Evolutionary conservation across 2,113 vertebrate species (phyloP).

Genomic region (Grammomys surdaster): DNA sequence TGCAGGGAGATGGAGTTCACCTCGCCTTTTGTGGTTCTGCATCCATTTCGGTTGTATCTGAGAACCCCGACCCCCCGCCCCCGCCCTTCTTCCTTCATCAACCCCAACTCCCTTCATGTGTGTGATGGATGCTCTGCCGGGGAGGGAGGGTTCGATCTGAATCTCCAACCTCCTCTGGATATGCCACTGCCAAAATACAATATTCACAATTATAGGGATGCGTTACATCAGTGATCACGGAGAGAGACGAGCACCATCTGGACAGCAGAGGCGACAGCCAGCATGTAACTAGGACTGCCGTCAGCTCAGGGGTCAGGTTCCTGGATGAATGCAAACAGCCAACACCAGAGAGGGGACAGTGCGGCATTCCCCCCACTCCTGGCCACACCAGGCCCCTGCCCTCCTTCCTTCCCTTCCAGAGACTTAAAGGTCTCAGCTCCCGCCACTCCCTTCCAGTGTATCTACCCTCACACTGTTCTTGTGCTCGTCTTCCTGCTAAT

Average conservation of each 20-base stretch:
- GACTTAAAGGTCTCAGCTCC: no score
- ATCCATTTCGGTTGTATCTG: background rate
- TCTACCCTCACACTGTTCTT: background rate
- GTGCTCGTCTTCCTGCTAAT: background rate
- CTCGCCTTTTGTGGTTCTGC: background rate
- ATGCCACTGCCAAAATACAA: slow-evolving; percentile 70
- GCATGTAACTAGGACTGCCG: background rate
- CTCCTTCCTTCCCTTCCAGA: background rate
- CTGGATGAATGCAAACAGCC: background rate
- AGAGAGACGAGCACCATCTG: background rate
- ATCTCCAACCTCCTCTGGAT: slow-evolving; percentile 75
- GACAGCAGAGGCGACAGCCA: background rate
- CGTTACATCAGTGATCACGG: slow-evolving; percentile 44
- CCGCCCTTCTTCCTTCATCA: background rate
- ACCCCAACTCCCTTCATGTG: background rate
- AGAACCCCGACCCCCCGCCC: background rate
- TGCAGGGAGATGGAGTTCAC: background rate
- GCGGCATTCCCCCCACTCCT: no score
- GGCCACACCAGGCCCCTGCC: no score
- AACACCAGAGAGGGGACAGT: fast-evolving
- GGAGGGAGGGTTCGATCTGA: slow-evolving; percentile 53
- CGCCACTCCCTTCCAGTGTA: background rate
- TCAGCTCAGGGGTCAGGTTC: background rate
- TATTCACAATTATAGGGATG: slow-evolving; percentile 66
- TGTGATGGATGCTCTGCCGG: slow-evolving; percentile 66